Evolutionary conservation across 2,113 vertebrate species (phyloP).

Genomic region (Hypanus sabinus): DNA sequence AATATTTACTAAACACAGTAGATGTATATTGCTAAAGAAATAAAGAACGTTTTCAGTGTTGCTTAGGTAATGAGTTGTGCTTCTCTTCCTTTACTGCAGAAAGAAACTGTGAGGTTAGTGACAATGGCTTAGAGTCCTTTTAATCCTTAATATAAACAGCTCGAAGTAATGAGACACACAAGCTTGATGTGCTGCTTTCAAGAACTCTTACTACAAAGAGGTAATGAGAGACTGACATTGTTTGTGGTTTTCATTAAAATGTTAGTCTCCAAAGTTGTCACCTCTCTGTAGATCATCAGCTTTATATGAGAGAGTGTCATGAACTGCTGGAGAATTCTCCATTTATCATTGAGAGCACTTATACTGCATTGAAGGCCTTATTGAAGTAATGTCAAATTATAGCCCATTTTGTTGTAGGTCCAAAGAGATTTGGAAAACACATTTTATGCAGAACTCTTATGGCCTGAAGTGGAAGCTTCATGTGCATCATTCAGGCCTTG

Average conservation of each 20-base stretch:
- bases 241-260: not conserved
- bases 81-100: not conserved
- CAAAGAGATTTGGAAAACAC: not conserved
- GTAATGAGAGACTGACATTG: not conserved
- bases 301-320: not conserved
- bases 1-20: not conserved
- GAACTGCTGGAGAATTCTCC: not conserved
- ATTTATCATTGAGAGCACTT: not conserved
- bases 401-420: not conserved
- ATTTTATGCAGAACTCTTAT: not conserved
- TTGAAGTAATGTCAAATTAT: not conserved
- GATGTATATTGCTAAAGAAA: not conserved
- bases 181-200: not conserved
- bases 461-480: not conserved
- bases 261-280: not conserved
- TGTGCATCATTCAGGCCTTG: not conserved
- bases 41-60: not conserved
- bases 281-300: not conserved
- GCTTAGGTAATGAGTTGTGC: not conserved
- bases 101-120: not conserved
- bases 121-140: not conserved
- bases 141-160: not conserved
- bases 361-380: not conserved
- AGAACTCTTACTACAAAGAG: not conserved
- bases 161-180: not conserved